Percentiles rank a stretch among this genome's conserved stretches.
These are phyloP conservation scores for Aphelinus certus DNA, from an alignment of 1,140 invertebrate genomes.

Conservation along the genomic window DNA sequence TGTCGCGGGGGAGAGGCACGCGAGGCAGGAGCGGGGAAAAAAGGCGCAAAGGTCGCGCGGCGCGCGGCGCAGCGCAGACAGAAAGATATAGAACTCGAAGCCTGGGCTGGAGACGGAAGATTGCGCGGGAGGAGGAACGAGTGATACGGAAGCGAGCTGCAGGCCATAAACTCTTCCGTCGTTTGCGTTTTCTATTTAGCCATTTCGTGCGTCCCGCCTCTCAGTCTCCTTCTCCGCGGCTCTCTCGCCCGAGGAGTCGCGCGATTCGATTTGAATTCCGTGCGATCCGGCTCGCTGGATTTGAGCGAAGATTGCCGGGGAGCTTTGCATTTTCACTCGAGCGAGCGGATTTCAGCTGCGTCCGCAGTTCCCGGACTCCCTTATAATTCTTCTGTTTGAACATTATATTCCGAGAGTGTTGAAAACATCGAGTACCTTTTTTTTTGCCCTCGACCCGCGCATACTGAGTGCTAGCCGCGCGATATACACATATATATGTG, in stretches of 20 bases:
- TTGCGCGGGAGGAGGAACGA: conserved; percentile 3
- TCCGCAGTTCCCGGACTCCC: too few relatives aligned
- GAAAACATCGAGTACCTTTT: too few relatives aligned
- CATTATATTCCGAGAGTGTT: too few relatives aligned
- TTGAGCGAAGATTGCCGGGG: too few relatives aligned
- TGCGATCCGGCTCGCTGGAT: too few relatives aligned
- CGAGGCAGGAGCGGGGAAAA: not conserved
- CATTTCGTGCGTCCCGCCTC: conserved; percentile 48
- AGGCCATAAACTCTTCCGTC: conserved; percentile 57
- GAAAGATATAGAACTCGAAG: not conserved
- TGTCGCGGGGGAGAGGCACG: conserved; percentile 4
- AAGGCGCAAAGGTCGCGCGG: conserved; percentile 17
- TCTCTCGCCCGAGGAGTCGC: conserved; percentile 6
- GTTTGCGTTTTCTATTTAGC: conserved; percentile 62
- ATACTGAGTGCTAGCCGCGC: not conserved
- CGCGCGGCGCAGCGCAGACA: not conserved
- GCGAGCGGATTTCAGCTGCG: too few relatives aligned
- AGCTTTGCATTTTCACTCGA: too few relatives aligned
- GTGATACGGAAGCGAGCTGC: conserved; percentile 48
- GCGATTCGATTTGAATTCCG: too few relatives aligned
- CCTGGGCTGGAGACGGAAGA: not conserved
- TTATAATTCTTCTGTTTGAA: too few relatives aligned
- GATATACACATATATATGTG: too few relatives aligned
- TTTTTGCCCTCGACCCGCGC: not conserved
- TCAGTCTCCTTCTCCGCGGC: conserved; percentile 35